Evolutionary conservation across 2,888 invertebrate genomes (phyloP).

Genomic region (Cheilosia vulpina): DNA sequence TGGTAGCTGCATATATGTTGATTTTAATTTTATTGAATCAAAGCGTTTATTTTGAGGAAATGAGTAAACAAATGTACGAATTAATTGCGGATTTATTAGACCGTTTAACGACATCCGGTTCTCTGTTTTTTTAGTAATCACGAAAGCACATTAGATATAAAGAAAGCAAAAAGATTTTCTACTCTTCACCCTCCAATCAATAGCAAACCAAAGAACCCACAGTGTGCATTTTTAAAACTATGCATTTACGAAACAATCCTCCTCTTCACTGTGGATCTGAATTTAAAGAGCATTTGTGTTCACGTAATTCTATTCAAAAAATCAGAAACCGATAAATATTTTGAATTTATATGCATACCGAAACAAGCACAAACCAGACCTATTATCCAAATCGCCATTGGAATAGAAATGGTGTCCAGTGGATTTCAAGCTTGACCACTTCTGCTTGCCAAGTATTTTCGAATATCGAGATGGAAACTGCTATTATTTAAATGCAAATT

Average conservation of each 20-base stretch:
- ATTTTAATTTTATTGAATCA: no score
- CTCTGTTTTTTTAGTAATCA: no score
- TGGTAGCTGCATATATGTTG: no score
- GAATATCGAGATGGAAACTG: not conserved
- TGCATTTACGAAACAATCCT: not conserved
- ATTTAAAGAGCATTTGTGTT: constrained; percentile 1
- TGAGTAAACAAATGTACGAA: no score
- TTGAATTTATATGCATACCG: constrained; percentile 34
- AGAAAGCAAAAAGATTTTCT: no score
- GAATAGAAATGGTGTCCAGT: constrained; percentile 30
- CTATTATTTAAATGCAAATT: constrained; percentile 50
- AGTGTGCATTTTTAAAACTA: not conserved
- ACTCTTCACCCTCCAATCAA: not conserved
- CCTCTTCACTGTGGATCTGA: no score
- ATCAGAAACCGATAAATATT: constrained; percentile 43
- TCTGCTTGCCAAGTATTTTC: constrained; percentile 12
- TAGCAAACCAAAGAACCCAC: not conserved
- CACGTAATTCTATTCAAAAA: not conserved
- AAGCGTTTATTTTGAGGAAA: no score
- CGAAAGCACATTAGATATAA: no score
- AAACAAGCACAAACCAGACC: not conserved
- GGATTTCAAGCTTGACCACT: not conserved
- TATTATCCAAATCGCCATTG: not conserved
- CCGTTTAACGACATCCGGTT: no score
- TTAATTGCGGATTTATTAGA: no score